Percentiles rank a stretch among this genome's conserved stretches.
Evolutionary conservation across 1,140 invertebrate genomes (phyloP).

Genomic region (Atta cephalotes): DNA sequence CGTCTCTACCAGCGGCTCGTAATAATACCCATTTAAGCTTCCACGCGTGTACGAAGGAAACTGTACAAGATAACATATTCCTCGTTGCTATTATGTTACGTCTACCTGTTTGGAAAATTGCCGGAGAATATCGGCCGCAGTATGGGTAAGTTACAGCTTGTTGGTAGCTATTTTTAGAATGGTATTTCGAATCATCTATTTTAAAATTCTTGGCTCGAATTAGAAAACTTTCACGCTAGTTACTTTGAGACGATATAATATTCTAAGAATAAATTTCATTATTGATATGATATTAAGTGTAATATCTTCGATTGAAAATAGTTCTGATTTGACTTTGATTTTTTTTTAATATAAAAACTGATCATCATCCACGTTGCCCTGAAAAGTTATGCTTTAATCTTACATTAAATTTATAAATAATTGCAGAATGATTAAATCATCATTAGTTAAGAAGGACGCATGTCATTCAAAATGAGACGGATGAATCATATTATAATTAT

Average conservation of each 20-base stretch:
- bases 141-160: not conserved
- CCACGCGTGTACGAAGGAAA: conserved; percentile 22
- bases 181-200: conserved; percentile 18
- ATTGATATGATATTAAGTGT: not conserved
- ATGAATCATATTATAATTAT: not conserved
- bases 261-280: not conserved
- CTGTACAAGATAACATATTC: conserved; percentile 31
- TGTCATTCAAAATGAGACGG: not conserved
- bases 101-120: conserved; percentile 25
- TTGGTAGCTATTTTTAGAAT: conserved; percentile 19
- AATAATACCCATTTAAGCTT: conserved; percentile 18
- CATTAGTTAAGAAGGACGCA: conserved; percentile 29
- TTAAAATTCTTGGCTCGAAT: not conserved
- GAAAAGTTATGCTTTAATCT: not conserved
- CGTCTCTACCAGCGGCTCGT: conserved; percentile 30
- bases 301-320: not conserved
- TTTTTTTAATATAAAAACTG: not conserved
- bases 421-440: conserved; percentile 47
- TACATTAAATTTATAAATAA: not conserved
- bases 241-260: not conserved
- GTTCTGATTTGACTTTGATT: not conserved
- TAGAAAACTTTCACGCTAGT: not conserved
- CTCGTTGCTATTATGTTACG: not conserved
- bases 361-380: not conserved
- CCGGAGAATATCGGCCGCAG: conserved; percentile 28